These are phyloP conservation scores for Siphlonurus alternatus DNA, from an alignment of 2,888 invertebrate species.

Conservation along the genomic window DNA sequence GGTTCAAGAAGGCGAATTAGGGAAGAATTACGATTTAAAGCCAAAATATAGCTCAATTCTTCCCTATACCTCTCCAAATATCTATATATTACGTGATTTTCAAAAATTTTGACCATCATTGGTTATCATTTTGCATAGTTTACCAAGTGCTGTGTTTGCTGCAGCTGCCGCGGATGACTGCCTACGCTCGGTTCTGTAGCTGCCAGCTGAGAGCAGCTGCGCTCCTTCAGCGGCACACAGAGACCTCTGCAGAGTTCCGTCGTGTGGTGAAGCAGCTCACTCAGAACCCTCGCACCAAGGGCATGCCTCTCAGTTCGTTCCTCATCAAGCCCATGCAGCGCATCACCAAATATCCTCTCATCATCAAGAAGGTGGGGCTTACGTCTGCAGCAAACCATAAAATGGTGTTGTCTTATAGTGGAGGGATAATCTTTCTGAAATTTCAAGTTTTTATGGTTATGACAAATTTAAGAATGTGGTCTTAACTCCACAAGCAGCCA, in stretches of 20 bases:
- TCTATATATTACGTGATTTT: too few relatives aligned
- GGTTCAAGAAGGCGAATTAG: too few relatives aligned
- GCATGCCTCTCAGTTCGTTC: slow-evolving; percentile 56
- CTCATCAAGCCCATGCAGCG: slow-evolving; percentile 67
- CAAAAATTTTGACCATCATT: too few relatives aligned
- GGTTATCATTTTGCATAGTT: too few relatives aligned
- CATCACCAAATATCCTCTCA: slow-evolving; percentile 59
- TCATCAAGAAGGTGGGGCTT: slow-evolving; percentile 46
- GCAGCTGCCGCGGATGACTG: slow-evolving; percentile 52
- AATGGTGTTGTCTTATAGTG: not conserved
- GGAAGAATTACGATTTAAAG: too few relatives aligned
- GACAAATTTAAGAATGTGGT: not conserved
- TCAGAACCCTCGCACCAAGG: slow-evolving; percentile 44
- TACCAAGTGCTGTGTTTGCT: too few relatives aligned
- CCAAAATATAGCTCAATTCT: too few relatives aligned
- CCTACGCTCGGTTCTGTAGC: slow-evolving; percentile 56
- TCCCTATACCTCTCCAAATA: too few relatives aligned
- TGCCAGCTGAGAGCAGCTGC: slow-evolving; percentile 52
- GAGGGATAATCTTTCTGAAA: not conserved
- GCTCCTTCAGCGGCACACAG: slow-evolving; percentile 44
- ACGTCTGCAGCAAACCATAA: slow-evolving; percentile 21
- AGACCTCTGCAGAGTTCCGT: slow-evolving; percentile 40
- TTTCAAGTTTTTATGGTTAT: not conserved
- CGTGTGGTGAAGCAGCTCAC: slow-evolving; percentile 44
- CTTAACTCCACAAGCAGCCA: not conserved